A percentile compares a stretch with the other conserved stretches of the same genome.
Evolutionary conservation across 2,113 vertebrate species (phyloP).

Genomic region (Anthoscopus minutus): DNA sequence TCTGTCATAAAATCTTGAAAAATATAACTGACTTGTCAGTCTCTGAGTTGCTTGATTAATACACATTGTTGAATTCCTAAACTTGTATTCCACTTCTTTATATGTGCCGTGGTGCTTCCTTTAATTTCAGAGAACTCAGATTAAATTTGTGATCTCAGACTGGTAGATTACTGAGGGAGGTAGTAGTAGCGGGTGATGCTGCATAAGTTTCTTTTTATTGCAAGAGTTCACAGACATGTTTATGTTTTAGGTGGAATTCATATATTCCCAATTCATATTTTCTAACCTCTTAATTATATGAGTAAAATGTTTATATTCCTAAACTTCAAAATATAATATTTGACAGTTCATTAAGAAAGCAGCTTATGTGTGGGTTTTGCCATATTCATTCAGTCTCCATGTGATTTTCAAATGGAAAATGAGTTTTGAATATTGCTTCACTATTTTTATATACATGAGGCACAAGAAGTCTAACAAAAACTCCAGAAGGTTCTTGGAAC

Average conservation of each 20-base stretch:
- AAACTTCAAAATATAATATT: neutral
- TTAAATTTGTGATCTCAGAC: neutral
- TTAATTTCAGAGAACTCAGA: neutral
- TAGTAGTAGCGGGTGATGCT: neutral
- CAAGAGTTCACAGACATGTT: neutral
- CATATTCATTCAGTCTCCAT: neutral
- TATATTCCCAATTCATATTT: neutral
- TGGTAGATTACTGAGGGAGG: neutral
- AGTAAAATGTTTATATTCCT: neutral
- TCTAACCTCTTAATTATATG: neutral
- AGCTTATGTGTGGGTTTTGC: neutral
- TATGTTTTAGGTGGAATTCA: neutral
- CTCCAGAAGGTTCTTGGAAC: neutral
- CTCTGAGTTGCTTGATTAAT: neutral
- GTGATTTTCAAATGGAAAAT: neutral
- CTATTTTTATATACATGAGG: neutral
- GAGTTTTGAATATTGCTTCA: neutral
- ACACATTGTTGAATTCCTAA: neutral
- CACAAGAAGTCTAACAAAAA: neutral
- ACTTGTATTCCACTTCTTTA: neutral
- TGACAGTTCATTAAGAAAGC: neutral
- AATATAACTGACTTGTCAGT: neutral
- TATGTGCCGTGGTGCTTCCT: neutral
- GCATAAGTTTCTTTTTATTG: neutral
- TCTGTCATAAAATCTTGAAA: neutral